Evolutionary conservation across 1,140 invertebrate species (phyloP).

Genomic region (Chelonus insularis): DNA sequence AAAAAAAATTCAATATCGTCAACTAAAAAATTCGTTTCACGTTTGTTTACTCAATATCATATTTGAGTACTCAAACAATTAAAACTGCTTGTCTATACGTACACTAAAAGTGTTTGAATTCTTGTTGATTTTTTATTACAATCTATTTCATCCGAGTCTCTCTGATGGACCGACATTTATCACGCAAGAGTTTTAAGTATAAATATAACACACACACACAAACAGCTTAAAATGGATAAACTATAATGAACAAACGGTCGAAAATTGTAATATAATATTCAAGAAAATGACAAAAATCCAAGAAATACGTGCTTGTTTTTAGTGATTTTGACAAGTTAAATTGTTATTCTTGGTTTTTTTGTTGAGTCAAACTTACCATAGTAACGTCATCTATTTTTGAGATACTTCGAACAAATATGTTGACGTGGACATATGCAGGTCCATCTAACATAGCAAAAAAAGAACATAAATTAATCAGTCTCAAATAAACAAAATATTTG

Average conservation of each 20-base stretch:
- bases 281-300: too few species aligned
- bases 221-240: background rate
- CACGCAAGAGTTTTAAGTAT: background rate
- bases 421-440: slow-evolving; percentile 88
- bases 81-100: too few species aligned
- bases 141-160: too few species aligned
- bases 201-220: background rate
- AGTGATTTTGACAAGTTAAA: background rate
- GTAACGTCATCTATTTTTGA: slow-evolving; percentile 98
- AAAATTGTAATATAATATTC: too few species aligned
- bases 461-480: slow-evolving; percentile 57
- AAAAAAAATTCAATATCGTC: too few species aligned
- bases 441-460: slow-evolving; percentile 73
- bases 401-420: slow-evolving; percentile 97
- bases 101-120: too few species aligned
- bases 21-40: too few species aligned
- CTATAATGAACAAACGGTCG: slow-evolving; percentile 4
- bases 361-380: slow-evolving; percentile 79
- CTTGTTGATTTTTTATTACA: too few species aligned
- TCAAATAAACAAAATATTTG: slow-evolving; percentile 20
- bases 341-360: slow-evolving; percentile 31
- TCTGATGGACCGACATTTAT: too few species aligned
- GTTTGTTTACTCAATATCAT: too few species aligned
- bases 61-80: too few species aligned
- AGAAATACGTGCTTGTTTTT: too few species aligned